Conservation (phyloP, 2,113 vertebrate species). For the Meleagris gallopavo region DNA sequence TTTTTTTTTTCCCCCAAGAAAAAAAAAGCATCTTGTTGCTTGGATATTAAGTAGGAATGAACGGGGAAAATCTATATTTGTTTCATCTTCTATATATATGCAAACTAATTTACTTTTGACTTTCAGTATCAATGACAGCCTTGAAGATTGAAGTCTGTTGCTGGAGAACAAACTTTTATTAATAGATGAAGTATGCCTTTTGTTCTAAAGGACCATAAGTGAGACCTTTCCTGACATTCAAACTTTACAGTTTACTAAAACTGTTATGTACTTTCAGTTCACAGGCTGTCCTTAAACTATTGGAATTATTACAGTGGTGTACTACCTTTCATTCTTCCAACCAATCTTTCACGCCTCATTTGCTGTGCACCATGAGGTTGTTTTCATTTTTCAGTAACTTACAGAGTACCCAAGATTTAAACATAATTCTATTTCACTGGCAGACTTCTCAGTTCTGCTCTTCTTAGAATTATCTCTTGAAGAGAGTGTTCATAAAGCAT, state of each 20-base stretch:
- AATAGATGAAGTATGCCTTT: background rate
- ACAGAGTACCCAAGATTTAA: background rate
- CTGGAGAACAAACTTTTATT: background rate
- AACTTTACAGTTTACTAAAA: background rate
- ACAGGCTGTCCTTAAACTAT: conserved; percentile 24
- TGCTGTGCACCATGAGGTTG: background rate
- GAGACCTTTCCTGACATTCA: conserved; percentile 18
- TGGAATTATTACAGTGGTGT: conserved; percentile 14
- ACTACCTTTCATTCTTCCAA: conserved; percentile 15
- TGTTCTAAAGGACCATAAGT: background rate
- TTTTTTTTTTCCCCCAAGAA: background rate
- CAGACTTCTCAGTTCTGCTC: background rate
- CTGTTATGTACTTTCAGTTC: background rate
- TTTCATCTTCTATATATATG: background rate
- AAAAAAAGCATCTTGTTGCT: background rate
- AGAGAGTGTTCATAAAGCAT: background rate
- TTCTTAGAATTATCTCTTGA: conserved; percentile 10
- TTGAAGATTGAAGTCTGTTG: background rate
- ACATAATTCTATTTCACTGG: background rate
- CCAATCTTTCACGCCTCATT: conserved; percentile 42
- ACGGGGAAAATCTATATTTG: accelerated
- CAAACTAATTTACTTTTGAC: background rate
- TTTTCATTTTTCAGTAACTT: conserved; percentile 59
- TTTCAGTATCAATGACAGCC: background rate
- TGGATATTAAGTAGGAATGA: background rate